Percentiles rank a stretch among this genome's conserved stretches.
These are phyloP conservation scores for Phortica magna DNA, from an alignment of 2,888 invertebrate species.

Conservation along the genomic window DNA sequence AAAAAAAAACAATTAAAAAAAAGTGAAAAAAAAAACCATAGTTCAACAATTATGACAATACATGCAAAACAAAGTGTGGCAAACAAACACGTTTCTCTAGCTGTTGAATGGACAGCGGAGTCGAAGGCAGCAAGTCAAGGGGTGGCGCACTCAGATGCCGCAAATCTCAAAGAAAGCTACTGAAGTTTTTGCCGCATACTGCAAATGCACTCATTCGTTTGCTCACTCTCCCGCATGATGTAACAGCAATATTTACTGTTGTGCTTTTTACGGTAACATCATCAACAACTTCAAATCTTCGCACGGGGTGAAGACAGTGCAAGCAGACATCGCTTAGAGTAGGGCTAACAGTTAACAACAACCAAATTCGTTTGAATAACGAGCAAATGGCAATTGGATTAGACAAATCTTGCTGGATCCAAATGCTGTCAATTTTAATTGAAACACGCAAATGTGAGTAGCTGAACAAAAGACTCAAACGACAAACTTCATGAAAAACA, in stretches of 20 bases:
- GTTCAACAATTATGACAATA: conserved; percentile 3
- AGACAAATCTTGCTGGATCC: too few species aligned
- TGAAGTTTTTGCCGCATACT: conserved; percentile 55
- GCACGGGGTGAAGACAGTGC: too few species aligned
- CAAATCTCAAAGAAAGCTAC: conserved; percentile 62
- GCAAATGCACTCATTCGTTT: conserved; percentile 24
- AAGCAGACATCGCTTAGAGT: neutral
- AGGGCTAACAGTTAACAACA: neutral
- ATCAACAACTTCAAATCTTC: neutral
- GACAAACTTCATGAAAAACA: neutral
- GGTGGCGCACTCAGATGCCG: conserved; percentile 25
- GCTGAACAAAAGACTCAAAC: conserved; percentile 23
- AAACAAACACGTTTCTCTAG: conserved; percentile 2
- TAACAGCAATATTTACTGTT: conserved; percentile 50
- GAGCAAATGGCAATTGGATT: too few species aligned
- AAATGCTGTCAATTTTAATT: neutral
- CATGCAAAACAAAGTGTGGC: conserved; percentile 15
- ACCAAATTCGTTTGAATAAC: too few species aligned
- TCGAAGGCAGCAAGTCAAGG: neutral
- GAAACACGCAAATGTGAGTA: neutral
- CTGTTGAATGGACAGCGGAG: neutral
- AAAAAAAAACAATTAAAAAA: neutral
- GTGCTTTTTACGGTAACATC: neutral
- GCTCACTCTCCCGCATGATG: conserved; percentile 51
- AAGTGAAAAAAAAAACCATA: conserved; percentile 7